Evolutionary conservation across 2,888 invertebrate genomes (phyloP), one percentile per base, ranked within the genome.

Genomic region (Troides helena): DNA sequence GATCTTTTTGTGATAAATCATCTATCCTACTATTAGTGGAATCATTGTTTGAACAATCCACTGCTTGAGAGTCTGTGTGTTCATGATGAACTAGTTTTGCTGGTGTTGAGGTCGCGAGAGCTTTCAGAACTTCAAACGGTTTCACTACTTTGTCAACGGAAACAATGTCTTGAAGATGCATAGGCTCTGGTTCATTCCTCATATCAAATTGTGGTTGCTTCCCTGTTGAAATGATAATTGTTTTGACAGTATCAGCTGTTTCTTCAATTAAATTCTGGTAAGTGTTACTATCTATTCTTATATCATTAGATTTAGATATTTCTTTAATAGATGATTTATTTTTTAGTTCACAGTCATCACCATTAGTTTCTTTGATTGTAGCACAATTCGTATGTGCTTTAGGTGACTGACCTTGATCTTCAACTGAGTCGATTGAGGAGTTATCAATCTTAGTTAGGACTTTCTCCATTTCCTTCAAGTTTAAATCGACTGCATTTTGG

Each of bases 61-160:
- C 64, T 62, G 70, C 57, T 62, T 65, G 72, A 57, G 62, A 25
- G n/a, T 72, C 71, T 1, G 36, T 17, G 56, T 61, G 4, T 53
- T 69, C 73, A 65, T 75, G 39, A 63, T 59, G 23, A 60, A 57
- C 71, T 46, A 76, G 59, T 36, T 89, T 90, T 4, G 84, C 76
- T 0, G 90, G 90, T 12, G 91, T 91, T 6, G 89, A 90, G 12
- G 89, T 89, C n/a, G 89, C 89, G 65, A 88, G 76, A 66, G 87
- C 88, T 73, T 80, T 79, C 36, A 84, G 59, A 39, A 17, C 68
- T 4, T 43, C 56, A 4, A 46, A 25, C 21, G 66, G 43, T 60
- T 67, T 64, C 17, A 46, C 25, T 64, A 43, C 21, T 65, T 23
- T 57, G 43, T 43, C 65, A 30, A 21, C 17, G 36, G 30, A 56